phyloP scores from a whole-genome alignment of 92 coral and sea anemone genomes.

The Plumapathes pennacea region DNA sequence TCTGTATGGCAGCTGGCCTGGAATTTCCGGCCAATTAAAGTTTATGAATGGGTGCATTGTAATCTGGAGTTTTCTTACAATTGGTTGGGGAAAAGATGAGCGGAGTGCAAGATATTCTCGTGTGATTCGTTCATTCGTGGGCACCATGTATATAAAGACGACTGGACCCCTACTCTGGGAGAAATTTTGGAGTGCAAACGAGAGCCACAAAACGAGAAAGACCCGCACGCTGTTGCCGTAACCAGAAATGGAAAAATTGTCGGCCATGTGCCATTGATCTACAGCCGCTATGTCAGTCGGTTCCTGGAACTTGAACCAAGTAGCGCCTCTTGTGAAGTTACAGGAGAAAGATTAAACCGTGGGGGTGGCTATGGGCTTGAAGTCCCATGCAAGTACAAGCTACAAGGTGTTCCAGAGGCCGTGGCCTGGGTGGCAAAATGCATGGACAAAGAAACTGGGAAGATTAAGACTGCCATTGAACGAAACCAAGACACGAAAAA shows the following conservation, averaged over 20 bases:
- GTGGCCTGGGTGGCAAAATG: slow-evolving; percentile 18
- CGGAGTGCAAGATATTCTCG: slow-evolving; percentile 12
- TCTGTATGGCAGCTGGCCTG: neutral
- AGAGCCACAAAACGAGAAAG: slow-evolving; percentile 7
- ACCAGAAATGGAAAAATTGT: slow-evolving; percentile 7
- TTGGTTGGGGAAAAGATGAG: slow-evolving; percentile 6
- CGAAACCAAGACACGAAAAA: no score
- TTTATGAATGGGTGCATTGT: slow-evolving; percentile 13
- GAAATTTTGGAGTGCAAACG: slow-evolving; percentile 8
- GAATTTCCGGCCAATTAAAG: slow-evolving; percentile 18
- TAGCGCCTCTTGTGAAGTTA: slow-evolving; percentile 6
- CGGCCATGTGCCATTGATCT: slow-evolving; percentile 18
- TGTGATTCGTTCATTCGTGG: slow-evolving; percentile 14
- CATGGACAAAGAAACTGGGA: slow-evolving; percentile 13
- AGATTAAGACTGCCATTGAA: no score
- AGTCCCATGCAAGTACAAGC: slow-evolving; percentile 16
- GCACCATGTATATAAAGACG: slow-evolving; percentile 15
- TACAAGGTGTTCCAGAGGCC: slow-evolving; percentile 8
- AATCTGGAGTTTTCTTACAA: no score
- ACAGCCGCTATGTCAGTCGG: slow-evolving; percentile 10
- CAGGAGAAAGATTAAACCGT: slow-evolving; percentile 17
- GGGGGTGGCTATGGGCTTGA: slow-evolving; percentile 17
- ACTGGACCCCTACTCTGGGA: slow-evolving; percentile 20
- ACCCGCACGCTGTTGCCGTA: slow-evolving; percentile 11
- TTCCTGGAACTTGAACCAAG: slow-evolving; percentile 17